phyloP scores from a whole-genome alignment of 2,888 invertebrate species.

The Cylindroiulus punctatus region DNA sequence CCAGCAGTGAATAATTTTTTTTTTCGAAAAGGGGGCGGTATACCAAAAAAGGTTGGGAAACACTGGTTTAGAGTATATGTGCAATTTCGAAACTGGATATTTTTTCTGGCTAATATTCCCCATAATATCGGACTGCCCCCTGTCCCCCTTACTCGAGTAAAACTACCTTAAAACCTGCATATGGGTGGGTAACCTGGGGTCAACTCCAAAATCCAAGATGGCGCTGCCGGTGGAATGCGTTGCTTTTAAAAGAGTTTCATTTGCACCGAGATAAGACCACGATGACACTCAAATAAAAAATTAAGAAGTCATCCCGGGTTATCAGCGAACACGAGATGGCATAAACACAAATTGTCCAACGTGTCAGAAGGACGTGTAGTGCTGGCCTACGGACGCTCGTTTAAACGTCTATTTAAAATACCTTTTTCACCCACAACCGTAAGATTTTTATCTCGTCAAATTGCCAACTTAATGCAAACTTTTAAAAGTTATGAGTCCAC shows the following conservation, averaged over 20 bases:
- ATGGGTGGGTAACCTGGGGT: background rate
- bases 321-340: constrained; percentile 6
- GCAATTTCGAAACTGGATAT: too few species aligned
- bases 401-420: constrained; percentile 42
- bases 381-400: constrained; percentile 15
- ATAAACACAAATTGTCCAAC: constrained; percentile 16
- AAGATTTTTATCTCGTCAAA: constrained; percentile 31
- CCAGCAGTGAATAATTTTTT: too few species aligned
- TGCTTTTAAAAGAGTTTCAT: constrained; percentile 27
- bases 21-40: too few species aligned
- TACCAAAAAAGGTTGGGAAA: too few species aligned
- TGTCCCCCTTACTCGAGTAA: too few species aligned
- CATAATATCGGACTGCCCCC: too few species aligned
- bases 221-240: background rate
- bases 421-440: constrained; percentile 10
- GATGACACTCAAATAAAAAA: constrained; percentile 34
- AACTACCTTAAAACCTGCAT: too few species aligned
- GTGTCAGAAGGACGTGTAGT: constrained; percentile 26
- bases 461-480: constrained; percentile 38
- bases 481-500: constrained; percentile 38
- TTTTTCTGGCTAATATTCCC: too few species aligned
- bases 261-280: constrained; percentile 21
- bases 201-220: background rate
- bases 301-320: constrained; percentile 31
- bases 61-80: too few species aligned